Evolutionary conservation across 1,140 invertebrate species (phyloP), one percentile per base, ranked within the genome.

Genomic region (Gonioctena quinquepunctata): DNA sequence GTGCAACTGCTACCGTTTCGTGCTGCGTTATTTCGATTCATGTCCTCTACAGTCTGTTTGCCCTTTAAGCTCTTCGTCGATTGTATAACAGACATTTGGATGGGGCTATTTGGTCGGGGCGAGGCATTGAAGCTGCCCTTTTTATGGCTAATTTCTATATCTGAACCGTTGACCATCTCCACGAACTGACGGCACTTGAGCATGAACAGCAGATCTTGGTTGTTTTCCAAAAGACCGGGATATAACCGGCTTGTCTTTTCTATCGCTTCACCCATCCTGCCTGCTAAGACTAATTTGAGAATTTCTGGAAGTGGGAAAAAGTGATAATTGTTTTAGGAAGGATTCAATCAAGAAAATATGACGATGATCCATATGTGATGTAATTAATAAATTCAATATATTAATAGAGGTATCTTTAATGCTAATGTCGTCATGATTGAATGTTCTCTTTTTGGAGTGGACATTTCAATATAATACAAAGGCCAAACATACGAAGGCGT

Each of bases 161-260:
- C 93, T 50, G 91, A 90, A 60, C 93, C 93, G 82, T 94, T 94
- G 61, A 94, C 92, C 93, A 94, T 94, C 86, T 99, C 97, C 22
- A 99, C 93, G 86, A 99, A 99, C 86, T 99, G 96, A 74, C 97
- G 90, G 85, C 96, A 97, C 84, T 98, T 97, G 64, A 99, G 88
- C 84, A 95, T 91, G 84, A 99, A 98, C 78, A 96, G 88, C 73
- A 99, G 87, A 82, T 97, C 95, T 75, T 90, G 90, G 85, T 98
- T 95, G 50, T 90, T 88, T 82, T 97, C 94, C 75, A 99, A 85
- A 42, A 99, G 86, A 11, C 92, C 93, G 5, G 97, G 96, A 86
- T 97, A 99, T 68, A 96, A 85, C 79, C 92, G 88, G 81, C 91
- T 90, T 56, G 96, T 96, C 68, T 90, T 86, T 79, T 96, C 94